Evolutionary conservation across 53 echinoderm and acorn worm species (phyloP), one percentile per base, ranked within the genome.

Genomic region (Temnopleurus reevesii): DNA sequence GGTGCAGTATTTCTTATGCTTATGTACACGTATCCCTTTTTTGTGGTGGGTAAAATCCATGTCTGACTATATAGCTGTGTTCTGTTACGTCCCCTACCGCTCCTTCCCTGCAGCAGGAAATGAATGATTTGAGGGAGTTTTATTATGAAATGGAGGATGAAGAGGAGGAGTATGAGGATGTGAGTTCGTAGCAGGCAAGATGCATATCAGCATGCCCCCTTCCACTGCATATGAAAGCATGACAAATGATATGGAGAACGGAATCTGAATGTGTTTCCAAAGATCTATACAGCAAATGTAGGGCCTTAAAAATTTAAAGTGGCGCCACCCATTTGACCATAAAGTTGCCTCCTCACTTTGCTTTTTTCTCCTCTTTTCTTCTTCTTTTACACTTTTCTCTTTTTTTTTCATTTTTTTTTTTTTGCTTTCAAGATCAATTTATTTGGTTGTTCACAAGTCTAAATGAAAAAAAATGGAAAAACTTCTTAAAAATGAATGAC

Each of bases 61-160:
- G n/a, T 71, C 71, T 71, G 6, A 71, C 41, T 71, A 23, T 13
- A 41, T 49, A 15, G 9, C 10, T 71, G 71, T 71, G 71, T 44
- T 36, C 30, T 45, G n/a, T 29, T 33, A 25, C 26, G 41, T 26
- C 86, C 83, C n/a, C 21, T n/a, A 34, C 55, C 57, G 34, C 86
- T 59, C 84, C 46, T 35, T 51, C 34, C 87, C 71, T 71, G 46
- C 51, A 26, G 47, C 88, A 87, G 88, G 88, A 87, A 87, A 87
- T 87, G 88, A 87, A 66, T 71, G 71, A 87, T 87, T 71, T 87
- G 88, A 65, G 51, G 88, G 71, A 64, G 34, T 30, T 53, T 45
- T 87, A 87, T 87, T 87, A 87, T 51, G 88, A 87, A 30, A 34
- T 43, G 27, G 88, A 66, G 27, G 57, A 57, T 15, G 85, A 85